Base-by-base conservation (phyloP, 2,888 invertebrate species). In the Syrista parreyssii region DNA sequence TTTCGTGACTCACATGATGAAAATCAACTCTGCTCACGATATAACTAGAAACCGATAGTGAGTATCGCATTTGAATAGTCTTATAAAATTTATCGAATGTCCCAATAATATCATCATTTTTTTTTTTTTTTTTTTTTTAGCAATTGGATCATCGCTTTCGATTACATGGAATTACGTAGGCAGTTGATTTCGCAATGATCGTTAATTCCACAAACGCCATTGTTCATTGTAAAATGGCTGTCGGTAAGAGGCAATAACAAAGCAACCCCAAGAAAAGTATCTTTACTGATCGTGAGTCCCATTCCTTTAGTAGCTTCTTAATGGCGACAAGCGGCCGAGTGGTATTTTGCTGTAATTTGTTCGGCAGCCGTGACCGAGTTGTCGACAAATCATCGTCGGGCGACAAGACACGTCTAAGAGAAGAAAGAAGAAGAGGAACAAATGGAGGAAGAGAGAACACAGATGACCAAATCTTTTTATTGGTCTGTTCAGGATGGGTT, bases 301-400 rank as follows among this genome's bases (percentile, higher is more conserved):
- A 23, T 55, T 55, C 23, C 55, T 55, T 55, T 55, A 15, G 55
- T 55, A 55, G 55, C 55, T 55, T 55, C 55, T 1, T 55, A 55
- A 55, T 55, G 55, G 55, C 55, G 9, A 23, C 23, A 55, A 55
- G 55, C 55, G 55, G 9, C 55, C 55, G 55, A 23, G 23, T 23
- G 55, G 55, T 23, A 55, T 23, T 55, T 55, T 55, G 23, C 33
- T 31, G 32, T 71, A 71, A 71, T 71, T 71, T 33, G 31, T 71
- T 31, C 31, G 32, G 71, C 33, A 71, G 71, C 32, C 71, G 71
- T 71, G 71, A 71, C 71, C 71, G 71, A 71, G 71, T 71, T 71
- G 32, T 33, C 32, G 32, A 71, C 71, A 32, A 33, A 71, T 71
- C 71, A 71, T 32, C 71, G 71, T 71, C 71, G 71, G 23, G 15